Evolutionary conservation across 2,888 invertebrate species (phyloP).

Genomic region (Sinhomidia bicolor): DNA sequence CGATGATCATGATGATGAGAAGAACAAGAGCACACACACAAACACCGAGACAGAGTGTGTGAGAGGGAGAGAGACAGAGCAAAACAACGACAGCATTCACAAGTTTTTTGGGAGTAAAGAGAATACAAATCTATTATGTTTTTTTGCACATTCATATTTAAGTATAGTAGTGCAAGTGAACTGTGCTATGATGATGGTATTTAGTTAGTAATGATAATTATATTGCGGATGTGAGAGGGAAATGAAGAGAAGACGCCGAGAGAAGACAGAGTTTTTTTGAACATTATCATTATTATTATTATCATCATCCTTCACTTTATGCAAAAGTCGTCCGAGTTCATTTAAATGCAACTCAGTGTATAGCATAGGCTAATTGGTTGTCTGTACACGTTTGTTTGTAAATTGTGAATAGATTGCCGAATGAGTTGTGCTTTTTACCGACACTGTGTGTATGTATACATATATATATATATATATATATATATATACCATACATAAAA

Average conservation of each 20-base stretch:
- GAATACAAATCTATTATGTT: conserved; percentile 22
- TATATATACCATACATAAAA: too few relatives aligned
- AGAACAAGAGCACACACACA: too few relatives aligned
- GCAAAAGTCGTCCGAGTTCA: too few relatives aligned
- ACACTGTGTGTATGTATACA: too few relatives aligned
- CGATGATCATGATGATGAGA: background rate
- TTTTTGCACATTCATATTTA: background rate
- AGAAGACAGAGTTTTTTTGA: background rate
- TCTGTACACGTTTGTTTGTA: background rate
- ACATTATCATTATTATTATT: background rate
- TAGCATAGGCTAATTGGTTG: background rate
- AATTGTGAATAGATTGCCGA: too few relatives aligned
- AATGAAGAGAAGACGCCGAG: background rate
- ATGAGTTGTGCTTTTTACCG: too few relatives aligned
- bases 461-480: too few relatives aligned
- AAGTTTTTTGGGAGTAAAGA: background rate
- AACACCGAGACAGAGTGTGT: too few relatives aligned
- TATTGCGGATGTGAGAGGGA: too few relatives aligned
- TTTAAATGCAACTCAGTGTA: too few relatives aligned
- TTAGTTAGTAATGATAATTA: background rate
- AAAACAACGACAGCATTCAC: background rate
- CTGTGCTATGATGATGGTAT: conserved; percentile 8
- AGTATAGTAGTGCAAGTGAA: background rate
- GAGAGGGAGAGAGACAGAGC: background rate
- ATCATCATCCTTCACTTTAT: too few relatives aligned